Evolutionary conservation across 23 tunicate genomes (phyloP).

Genomic region (Botrylloides violaceus): DNA sequence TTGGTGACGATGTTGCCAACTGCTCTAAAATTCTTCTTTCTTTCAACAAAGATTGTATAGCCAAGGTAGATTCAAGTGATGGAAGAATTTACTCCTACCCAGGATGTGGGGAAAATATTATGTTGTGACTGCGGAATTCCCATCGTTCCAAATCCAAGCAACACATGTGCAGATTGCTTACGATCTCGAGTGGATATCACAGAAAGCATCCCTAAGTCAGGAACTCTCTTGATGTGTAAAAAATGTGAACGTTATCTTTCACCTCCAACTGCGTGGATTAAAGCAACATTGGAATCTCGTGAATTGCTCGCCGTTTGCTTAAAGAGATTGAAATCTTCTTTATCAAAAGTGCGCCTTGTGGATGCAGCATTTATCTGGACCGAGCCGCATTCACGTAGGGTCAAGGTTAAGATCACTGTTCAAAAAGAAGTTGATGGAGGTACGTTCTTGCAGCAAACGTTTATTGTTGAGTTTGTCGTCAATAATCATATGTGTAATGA

Average conservation of each 20-base stretch:
- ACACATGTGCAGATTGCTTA: conserved; percentile 88
- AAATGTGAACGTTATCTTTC: conserved; percentile 88
- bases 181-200: conserved; percentile 89
- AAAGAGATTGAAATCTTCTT: conserved; percentile 58
- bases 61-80: neutral
- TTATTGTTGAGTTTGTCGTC: conserved; percentile 76
- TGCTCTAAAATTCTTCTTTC: no score
- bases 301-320: conserved; percentile 85
- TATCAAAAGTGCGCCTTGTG: conserved; percentile 71
- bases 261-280: conserved; percentile 79
- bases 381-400: conserved; percentile 95
- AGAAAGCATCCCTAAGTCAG: conserved; percentile 90
- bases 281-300: conserved; percentile 74
- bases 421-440: conserved; percentile 94
- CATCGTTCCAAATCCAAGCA: conserved; percentile 80
- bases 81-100: neutral
- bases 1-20: no score
- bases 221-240: conserved; percentile 56
- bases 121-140: conserved; percentile 95
- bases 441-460: conserved; percentile 81
- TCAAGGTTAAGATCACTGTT: conserved; percentile 80
- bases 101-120: neutral
- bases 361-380: conserved; percentile 96
- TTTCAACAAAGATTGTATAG: no score
- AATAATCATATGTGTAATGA: conserved; percentile 90